Conservation (phyloP, 2,797 vertebrate genomes). For the Parambassis ranga region DNA sequence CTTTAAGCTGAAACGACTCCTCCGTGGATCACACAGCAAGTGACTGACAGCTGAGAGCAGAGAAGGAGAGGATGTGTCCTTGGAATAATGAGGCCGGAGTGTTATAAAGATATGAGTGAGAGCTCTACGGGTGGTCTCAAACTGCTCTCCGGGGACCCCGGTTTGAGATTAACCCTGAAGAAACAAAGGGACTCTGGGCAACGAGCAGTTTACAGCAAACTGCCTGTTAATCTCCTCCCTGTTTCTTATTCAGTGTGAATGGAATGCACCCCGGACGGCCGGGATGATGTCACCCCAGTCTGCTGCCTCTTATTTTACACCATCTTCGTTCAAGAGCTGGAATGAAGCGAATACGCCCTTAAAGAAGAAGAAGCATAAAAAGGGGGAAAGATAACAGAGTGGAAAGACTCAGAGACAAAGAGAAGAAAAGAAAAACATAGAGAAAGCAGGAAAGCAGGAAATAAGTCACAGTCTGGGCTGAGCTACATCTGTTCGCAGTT, state of each 20-base stretch:
- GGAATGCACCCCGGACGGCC: conserved; percentile 68
- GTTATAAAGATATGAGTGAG: conserved; percentile 18
- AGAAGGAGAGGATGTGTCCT: conserved; percentile 22
- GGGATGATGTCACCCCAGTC: conserved; percentile 69
- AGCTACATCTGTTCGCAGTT: conserved; percentile 75
- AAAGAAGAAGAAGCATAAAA: neutral
- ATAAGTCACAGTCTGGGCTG: conserved; percentile 62
- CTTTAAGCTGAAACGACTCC: neutral
- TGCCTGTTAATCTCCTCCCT: conserved; percentile 35
- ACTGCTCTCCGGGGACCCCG: neutral
- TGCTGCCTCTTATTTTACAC: conserved; percentile 56
- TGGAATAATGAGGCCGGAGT: conserved; percentile 53
- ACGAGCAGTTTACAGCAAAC: conserved; percentile 10
- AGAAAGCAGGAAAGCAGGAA: conserved; percentile 50
- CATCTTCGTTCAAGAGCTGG: conserved; percentile 26
- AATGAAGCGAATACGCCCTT: conserved; percentile 30
- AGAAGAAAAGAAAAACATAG: neutral
- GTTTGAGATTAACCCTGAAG: conserved; percentile 34
- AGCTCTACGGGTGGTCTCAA: conserved; percentile 32
- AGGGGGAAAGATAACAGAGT: neutral
- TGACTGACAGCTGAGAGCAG: conserved; percentile 6
- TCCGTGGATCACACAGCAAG: conserved; percentile 16
- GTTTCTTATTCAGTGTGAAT: conserved; percentile 64
- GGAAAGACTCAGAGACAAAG: neutral
- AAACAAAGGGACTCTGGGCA: conserved; percentile 39